Conservation (phyloP, 2,797 vertebrate genomes). For the Tapirus indicus region DNA sequence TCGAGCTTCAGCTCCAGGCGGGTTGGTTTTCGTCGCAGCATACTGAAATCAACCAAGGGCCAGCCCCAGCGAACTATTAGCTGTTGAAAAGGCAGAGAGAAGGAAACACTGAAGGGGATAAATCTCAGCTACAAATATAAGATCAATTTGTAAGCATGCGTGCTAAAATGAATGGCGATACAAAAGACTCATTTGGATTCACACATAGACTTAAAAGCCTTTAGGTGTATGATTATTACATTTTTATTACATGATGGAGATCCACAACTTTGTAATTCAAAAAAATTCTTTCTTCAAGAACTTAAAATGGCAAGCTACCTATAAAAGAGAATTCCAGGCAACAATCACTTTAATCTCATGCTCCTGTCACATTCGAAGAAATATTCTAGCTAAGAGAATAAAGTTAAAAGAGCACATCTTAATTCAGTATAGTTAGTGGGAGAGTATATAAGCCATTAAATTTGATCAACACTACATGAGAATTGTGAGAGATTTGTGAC, state of each 20-base stretch:
- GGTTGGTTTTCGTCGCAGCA: slow-evolving; percentile 97
- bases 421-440: background rate
- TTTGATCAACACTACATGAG: slow-evolving; percentile 15
- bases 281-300: background rate
- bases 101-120: background rate
- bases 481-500: slow-evolving; percentile 11
- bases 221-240: background rate
- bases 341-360: slow-evolving; percentile 37
- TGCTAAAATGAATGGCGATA: background rate
- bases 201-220: background rate
- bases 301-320: slow-evolving; percentile 4
- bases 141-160: background rate
- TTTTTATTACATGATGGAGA: background rate
- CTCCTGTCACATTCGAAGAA: slow-evolving; percentile 18
- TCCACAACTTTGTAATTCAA: background rate
- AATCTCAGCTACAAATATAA: slow-evolving; percentile 15
- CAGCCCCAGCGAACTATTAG: slow-evolving; percentile 4
- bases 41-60: slow-evolving; percentile 76
- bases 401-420: background rate
- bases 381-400: slow-evolving; percentile 12
- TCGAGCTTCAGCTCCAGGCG: slow-evolving; percentile 97
- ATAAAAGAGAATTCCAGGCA: slow-evolving; percentile 48
- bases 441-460: background rate
- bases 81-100: slow-evolving; percentile 52
- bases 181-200: slow-evolving; percentile 10